phyloP scores from a whole-genome alignment of 2,797 vertebrate species.

The Sebastes glaucus region DNA sequence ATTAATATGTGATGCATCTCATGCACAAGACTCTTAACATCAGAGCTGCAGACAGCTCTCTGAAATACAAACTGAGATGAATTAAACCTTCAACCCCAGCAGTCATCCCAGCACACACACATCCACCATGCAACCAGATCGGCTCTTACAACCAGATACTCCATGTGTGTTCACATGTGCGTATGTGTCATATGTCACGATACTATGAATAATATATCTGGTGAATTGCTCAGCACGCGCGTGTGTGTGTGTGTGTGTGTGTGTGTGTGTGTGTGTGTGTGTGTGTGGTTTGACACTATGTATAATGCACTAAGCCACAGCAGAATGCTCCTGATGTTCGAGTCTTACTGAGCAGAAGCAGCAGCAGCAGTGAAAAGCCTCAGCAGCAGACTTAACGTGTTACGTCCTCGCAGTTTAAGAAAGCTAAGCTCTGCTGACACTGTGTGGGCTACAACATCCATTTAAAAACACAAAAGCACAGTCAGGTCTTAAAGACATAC shows the following conservation, averaged over 20 bases:
- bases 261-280: background rate
- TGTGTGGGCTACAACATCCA: conserved; percentile 34
- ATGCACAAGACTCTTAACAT: background rate
- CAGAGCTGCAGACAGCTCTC: background rate
- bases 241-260: background rate
- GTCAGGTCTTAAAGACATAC: background rate
- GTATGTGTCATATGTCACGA: conserved; percentile 18
- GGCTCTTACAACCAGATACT: background rate
- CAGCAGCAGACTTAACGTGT: conserved; percentile 21
- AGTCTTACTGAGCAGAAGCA: background rate
- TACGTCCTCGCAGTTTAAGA: conserved; percentile 25
- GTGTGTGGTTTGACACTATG: background rate
- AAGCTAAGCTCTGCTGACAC: conserved; percentile 46
- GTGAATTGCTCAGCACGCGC: background rate
- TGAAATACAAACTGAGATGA: background rate
- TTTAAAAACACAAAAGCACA: conserved; percentile 29
- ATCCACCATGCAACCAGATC: background rate
- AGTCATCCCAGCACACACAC: background rate
- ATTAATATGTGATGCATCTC: background rate
- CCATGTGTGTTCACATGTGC: background rate
- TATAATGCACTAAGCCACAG: conserved; percentile 18
- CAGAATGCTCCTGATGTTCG: conserved; percentile 5
- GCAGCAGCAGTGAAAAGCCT: conserved; percentile 8
- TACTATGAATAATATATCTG: conserved; percentile 39
- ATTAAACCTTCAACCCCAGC: background rate